phyloP scores from a whole-genome alignment of 2,797 vertebrate species.

The Pipistrellus pygmaeus region DNA sequence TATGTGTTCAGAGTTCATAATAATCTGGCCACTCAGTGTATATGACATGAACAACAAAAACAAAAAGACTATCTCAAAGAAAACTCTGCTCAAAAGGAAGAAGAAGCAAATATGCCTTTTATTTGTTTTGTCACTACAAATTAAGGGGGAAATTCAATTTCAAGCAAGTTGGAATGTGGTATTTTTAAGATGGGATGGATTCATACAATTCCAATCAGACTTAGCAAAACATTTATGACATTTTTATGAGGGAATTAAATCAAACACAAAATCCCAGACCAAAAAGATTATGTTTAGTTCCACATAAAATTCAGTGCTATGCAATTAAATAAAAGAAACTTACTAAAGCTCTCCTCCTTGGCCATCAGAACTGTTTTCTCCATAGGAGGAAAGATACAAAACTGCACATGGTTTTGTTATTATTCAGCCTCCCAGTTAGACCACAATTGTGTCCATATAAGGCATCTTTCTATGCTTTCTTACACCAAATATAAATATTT shows the following conservation, averaged over 20 bases:
- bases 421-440: not conserved
- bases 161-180: not conserved
- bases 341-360: not conserved
- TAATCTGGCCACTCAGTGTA: no score
- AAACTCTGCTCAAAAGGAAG: not conserved
- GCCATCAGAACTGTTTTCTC: not conserved
- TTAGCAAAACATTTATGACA: constrained; percentile 28
- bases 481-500: not conserved
- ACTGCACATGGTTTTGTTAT: not conserved
- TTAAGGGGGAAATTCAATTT: not conserved
- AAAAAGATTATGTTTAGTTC: constrained; percentile 50
- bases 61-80: not conserved
- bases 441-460: not conserved
- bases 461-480: not conserved
- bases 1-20: no score
- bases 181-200: constrained; percentile 42
- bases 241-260: constrained; percentile 45
- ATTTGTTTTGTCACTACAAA: constrained; percentile 13
- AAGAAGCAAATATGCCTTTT: not conserved
- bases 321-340: not conserved
- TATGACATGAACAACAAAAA: not conserved
- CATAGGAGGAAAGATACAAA: not conserved
- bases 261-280: not conserved
- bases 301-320: constrained; percentile 1
- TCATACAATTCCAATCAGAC: constrained; percentile 5